These are phyloP conservation scores for Eristalis tenax DNA, from an alignment of 2,888 invertebrate genomes.

Conservation along the genomic window DNA sequence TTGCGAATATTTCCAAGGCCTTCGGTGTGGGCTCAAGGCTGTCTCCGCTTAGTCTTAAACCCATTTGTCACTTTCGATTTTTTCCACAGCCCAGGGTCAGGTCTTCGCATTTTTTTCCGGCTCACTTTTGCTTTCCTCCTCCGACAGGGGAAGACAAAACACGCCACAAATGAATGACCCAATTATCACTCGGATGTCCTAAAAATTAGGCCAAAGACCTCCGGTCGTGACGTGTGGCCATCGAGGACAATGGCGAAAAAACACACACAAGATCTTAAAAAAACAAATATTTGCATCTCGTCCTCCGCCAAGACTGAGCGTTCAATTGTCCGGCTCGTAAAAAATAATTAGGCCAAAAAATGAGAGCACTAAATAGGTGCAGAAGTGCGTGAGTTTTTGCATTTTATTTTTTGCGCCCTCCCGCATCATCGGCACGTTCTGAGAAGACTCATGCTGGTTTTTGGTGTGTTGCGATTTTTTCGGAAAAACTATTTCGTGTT, in stretches of 20 bases:
- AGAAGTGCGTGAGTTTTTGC: neutral
- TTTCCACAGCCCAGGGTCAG: neutral
- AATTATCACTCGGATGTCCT: conserved; percentile 42
- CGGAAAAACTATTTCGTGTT: neutral
- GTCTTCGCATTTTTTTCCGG: neutral
- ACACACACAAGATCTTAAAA: conserved; percentile 39
- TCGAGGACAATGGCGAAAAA: conserved; percentile 35
- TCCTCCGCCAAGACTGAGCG: neutral
- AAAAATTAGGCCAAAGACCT: conserved; percentile 55
- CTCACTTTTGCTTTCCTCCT: neutral
- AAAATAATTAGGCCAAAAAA: conserved; percentile 79
- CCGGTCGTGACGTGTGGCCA: conserved; percentile 1
- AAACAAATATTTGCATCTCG: conserved; percentile 58
- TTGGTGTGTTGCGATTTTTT: conserved; percentile 39
- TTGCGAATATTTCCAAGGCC: conserved; percentile 25
- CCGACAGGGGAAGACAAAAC: conserved; percentile 22
- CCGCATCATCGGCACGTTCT: conserved; percentile 4
- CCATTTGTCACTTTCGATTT: neutral
- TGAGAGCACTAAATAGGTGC: conserved; percentile 72
- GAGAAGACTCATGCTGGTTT: conserved; percentile 47
- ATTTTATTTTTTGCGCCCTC: neutral
- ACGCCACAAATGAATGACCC: conserved; percentile 67
- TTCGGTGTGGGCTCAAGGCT: neutral
- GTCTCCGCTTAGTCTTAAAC: neutral
- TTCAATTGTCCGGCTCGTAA: conserved; percentile 75